phyloP scores from a whole-genome alignment of 2,113 vertebrate species.

The Cettia cetti region DNA sequence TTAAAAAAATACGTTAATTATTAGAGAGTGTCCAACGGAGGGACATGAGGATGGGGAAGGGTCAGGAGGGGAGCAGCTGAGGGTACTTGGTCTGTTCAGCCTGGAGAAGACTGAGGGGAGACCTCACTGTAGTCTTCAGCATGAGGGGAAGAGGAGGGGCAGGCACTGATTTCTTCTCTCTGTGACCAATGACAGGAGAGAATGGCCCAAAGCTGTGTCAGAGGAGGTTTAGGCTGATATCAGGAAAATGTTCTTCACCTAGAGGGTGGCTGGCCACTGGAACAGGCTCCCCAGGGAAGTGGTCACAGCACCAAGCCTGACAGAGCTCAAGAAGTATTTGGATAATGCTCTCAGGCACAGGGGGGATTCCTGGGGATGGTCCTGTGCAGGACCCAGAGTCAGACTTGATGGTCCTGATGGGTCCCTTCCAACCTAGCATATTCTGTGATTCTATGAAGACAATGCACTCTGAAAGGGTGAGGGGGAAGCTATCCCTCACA shows the following conservation, averaged over 20 bases:
- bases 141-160: background rate
- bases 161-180: background rate
- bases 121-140: background rate
- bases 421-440: background rate
- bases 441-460: background rate
- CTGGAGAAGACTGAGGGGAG: background rate
- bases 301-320: background rate
- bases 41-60: background rate
- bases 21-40: background rate
- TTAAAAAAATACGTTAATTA: background rate
- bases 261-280: background rate
- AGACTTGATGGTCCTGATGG: fast-evolving
- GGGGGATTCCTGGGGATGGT: background rate
- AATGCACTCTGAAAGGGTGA: background rate
- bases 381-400: background rate
- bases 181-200: background rate
- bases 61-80: background rate
- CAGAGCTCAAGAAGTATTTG: background rate
- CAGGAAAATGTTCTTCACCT: background rate
- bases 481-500: background rate
- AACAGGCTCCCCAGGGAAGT: no score
- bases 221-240: background rate
- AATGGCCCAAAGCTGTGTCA: background rate
- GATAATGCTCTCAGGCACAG: background rate
- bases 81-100: background rate